Evolutionary conservation across 2,113 vertebrate genomes (phyloP), one percentile per base, ranked within the genome.

Genomic region (Gadus macrocephalus): DNA sequence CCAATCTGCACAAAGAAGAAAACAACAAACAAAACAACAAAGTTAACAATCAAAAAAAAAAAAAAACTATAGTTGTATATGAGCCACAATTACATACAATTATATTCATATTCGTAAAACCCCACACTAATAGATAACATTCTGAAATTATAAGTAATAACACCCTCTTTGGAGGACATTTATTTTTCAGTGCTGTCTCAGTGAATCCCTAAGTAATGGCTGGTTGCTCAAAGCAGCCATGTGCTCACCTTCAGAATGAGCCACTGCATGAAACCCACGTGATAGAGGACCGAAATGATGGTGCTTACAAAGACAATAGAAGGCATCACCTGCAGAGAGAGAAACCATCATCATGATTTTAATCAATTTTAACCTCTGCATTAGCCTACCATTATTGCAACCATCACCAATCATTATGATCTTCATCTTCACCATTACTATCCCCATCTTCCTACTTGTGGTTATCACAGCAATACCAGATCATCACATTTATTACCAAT

Each of bases 251-350:
- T 97, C 71, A 83, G 80, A 87, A 95, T 60, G 7, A 96, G 68
- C 94, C 95, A 96, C 17, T 93, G 90, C 93, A 97, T 94, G 74
- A 96, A 79, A 68, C 94, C 93, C 60, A 92, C 0, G 0, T 92
- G 79, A 78, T 95, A 95, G 14, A 97, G 90, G 82, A 95, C 89
- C 64, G 94, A 94, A 89, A 94, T 92, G 53, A 94, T 80, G 0
- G 92, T 91, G 84, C 93, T 95, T 87, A 96, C 91, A 89, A 96
- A 96, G 69, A 96, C 25, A 72, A 96, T 35, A 86, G 3, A 95
- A 14, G 93, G 95, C 81, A 96, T 87, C 64, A 95, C 89, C 95
- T 96, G 74, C 1, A 15, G 61, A 15, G 3, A 67, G 27, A 75
- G 53, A 74, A n/a, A 38, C 7, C 53, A 77, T 2, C 68, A 53